Conservation (phyloP, 2,888 invertebrate genomes). For the Lasioglossum villosulum region DNA sequence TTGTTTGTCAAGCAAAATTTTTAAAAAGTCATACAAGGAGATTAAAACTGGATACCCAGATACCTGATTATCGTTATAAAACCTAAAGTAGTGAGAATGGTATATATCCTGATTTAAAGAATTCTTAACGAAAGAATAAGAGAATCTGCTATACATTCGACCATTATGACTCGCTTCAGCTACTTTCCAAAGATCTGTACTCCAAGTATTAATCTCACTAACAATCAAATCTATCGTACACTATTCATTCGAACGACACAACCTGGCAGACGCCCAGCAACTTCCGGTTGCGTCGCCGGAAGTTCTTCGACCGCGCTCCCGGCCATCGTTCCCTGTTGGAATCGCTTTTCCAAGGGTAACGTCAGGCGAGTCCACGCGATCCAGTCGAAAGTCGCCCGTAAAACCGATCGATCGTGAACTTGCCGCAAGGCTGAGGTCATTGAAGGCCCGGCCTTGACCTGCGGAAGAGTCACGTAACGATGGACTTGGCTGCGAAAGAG, state of each 20-base stretch:
- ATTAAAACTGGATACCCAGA: too few species aligned
- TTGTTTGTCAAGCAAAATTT: neutral
- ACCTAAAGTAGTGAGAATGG: neutral
- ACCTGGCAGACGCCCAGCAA: neutral
- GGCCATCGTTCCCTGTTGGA: neutral
- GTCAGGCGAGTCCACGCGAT: neutral
- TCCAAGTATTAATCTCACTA: neutral
- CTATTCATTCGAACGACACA: neutral
- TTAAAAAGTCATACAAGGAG: too few species aligned
- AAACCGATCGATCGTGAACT: constrained; percentile 49
- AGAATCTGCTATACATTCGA: neutral
- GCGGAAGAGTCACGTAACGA: constrained; percentile 49
- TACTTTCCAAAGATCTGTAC: neutral
- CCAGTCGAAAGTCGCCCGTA: constrained; percentile 29
- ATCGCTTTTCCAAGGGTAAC: neutral
- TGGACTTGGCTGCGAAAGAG: constrained; percentile 59
- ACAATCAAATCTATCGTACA: neutral
- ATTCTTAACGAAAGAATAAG: neutral
- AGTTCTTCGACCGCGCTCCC: neutral
- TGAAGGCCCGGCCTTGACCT: constrained; percentile 51
- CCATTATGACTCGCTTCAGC: neutral
- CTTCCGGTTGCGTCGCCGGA: neutral
- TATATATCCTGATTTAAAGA: neutral
- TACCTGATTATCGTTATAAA: too few species aligned
- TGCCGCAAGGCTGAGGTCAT: constrained; percentile 41